These are phyloP conservation scores for Carposina sasakii DNA, from an alignment of 1,140 invertebrate species.

Conservation along the genomic window DNA sequence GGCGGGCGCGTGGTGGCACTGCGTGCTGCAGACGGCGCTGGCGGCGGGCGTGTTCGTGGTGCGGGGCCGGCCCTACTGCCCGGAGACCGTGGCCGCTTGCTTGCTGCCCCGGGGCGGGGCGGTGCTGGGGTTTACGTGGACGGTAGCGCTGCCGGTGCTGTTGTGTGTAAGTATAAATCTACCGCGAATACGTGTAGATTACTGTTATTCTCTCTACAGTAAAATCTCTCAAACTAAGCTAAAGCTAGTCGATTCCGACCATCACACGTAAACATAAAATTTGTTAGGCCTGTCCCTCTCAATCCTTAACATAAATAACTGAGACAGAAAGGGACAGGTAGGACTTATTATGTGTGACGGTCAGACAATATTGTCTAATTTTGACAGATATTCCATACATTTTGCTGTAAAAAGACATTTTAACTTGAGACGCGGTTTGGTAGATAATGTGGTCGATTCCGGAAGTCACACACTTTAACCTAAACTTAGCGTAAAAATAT, in stretches of 20 bases:
- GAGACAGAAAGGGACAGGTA: too few relatives aligned
- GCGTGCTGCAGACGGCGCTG: conserved; percentile 83
- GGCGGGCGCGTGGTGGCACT: conserved; percentile 89
- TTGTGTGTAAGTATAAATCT: conserved; percentile 77
- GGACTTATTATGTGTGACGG: too few relatives aligned
- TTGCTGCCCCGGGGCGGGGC: conserved; percentile 78
- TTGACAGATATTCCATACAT: too few relatives aligned
- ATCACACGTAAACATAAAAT: too few relatives aligned
- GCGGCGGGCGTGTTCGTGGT: conserved; percentile 87
- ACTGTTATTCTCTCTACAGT: background rate
- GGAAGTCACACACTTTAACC: too few relatives aligned
- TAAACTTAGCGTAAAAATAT: too few relatives aligned
- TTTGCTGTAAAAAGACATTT: too few relatives aligned
- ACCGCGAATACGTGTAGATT: background rate
- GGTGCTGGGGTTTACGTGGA: conserved; percentile 90
- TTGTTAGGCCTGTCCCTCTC: too few relatives aligned
- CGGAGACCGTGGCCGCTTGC: conserved; percentile 85
- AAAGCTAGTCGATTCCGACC: background rate
- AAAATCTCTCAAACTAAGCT: conserved; percentile 1
- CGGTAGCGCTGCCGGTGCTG: conserved; percentile 85
- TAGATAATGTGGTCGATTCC: too few relatives aligned
- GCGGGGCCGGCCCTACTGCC: conserved; percentile 86
- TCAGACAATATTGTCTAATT: too few relatives aligned
- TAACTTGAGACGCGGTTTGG: too few relatives aligned
- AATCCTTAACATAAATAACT: too few relatives aligned